Evolutionary conservation across 2,888 invertebrate species (phyloP).

Genomic region (Caenorhabditis becei): DNA sequence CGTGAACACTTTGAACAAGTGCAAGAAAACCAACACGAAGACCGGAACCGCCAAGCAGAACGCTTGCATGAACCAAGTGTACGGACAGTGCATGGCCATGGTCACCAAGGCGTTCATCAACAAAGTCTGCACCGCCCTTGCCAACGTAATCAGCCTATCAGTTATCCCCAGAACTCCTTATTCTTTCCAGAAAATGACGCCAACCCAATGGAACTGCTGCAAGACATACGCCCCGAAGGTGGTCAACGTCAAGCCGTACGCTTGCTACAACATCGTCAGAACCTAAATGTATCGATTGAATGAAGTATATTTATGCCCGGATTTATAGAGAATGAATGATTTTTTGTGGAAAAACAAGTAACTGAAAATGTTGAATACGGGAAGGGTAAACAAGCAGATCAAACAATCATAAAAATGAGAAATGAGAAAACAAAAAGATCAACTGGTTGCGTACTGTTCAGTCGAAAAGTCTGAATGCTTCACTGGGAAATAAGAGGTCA

Average conservation of each 20-base stretch:
- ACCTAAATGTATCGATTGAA: background rate
- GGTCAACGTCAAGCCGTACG: constrained; percentile 32
- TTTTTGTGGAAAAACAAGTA: background rate
- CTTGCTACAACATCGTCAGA: constrained; percentile 33
- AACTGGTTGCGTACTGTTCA: no score
- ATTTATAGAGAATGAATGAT: constrained; percentile 1
- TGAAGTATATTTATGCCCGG: background rate
- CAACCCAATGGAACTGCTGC: constrained; percentile 44
- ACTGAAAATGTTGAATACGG: no score
- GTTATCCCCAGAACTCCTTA: background rate
- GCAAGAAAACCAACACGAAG: constrained; percentile 42
- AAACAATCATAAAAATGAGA: no score
- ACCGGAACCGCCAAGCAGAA: constrained; percentile 54
- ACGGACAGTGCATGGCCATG: constrained; percentile 34
- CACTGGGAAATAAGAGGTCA: no score
- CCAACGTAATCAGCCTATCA: background rate
- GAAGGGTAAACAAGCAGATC: no score
- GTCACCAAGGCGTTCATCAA: constrained; percentile 50
- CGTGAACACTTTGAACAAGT: constrained; percentile 24
- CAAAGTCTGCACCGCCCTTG: constrained; percentile 46
- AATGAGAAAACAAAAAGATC: no score
- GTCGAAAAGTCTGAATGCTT: no score
- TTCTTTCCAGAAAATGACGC: constrained; percentile 26
- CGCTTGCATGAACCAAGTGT: constrained; percentile 51
- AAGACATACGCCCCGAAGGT: constrained; percentile 45